Evolutionary conservation across 2,888 invertebrate genomes (phyloP).

Genomic region (Meiosimyza platycephala): DNA sequence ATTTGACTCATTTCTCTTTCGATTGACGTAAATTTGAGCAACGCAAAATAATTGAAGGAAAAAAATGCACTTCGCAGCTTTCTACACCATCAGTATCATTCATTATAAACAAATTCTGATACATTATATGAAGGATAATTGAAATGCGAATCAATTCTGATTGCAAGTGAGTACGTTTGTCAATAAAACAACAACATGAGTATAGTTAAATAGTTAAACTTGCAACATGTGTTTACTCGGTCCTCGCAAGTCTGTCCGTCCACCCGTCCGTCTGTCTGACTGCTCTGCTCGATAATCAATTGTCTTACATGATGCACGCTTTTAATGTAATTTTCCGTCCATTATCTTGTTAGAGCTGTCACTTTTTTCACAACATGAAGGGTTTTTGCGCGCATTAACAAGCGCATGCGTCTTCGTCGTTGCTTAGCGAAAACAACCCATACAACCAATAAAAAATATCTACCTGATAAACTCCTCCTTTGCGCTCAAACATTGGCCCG

Average conservation of each 20-base stretch:
- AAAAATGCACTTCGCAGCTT: too few species aligned
- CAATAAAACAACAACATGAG: too few species aligned
- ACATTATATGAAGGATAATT: too few species aligned
- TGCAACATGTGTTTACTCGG: slow-evolving; percentile 23
- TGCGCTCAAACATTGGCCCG: background rate
- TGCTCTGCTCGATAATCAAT: slow-evolving; percentile 25
- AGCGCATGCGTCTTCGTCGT: slow-evolving; percentile 7
- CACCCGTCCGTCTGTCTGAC: background rate
- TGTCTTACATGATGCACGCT: slow-evolving; percentile 31
- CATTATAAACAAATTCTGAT: too few species aligned
- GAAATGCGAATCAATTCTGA: too few species aligned
- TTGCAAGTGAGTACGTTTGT: too few species aligned
- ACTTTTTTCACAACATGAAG: slow-evolving; percentile 20
- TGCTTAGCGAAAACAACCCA: background rate
- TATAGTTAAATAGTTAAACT: too few species aligned
- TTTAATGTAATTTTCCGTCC: slow-evolving; percentile 36
- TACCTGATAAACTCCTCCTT: slow-evolving; percentile 30
- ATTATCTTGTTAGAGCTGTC: slow-evolving; percentile 37
- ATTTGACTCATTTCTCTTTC: too few species aligned
- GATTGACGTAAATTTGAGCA: too few species aligned
- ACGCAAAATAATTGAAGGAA: too few species aligned
- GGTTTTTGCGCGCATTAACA: background rate
- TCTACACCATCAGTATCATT: too few species aligned
- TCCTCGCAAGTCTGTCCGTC: too few species aligned
- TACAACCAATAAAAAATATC: slow-evolving; percentile 26